Conservation (phyloP, 2,797 vertebrate species). For the Brachymystax lenok region DNA sequence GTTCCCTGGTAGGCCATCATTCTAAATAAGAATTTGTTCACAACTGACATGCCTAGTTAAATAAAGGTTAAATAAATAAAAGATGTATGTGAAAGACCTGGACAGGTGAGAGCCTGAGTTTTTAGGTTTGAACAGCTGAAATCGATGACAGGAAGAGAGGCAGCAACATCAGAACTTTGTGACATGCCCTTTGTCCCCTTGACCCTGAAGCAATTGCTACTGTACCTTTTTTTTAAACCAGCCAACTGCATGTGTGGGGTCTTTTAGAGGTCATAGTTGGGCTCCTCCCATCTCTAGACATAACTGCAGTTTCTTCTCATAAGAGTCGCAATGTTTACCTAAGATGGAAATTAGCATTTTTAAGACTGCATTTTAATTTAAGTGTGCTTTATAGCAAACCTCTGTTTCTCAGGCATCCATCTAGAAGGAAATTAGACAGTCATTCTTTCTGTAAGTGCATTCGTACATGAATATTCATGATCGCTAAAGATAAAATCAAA, state of each 20-base stretch:
- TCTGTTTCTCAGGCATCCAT: constrained; percentile 39
- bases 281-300: neutral
- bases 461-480: constrained; percentile 39
- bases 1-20: too few relatives aligned
- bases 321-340: neutral
- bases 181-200: neutral
- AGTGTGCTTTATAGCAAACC: neutral
- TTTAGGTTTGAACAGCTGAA: neutral
- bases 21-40: too few relatives aligned
- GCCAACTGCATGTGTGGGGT: constrained; percentile 7
- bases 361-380: neutral
- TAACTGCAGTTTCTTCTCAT: neutral
- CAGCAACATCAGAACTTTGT: neutral
- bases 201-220: neutral
- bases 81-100: neutral
- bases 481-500: constrained; percentile 33
- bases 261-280: neutral
- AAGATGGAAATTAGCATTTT: neutral
- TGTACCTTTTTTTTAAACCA: neutral
- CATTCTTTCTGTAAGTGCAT: constrained; percentile 43
- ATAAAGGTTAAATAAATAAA: too few relatives aligned
- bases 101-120: neutral
- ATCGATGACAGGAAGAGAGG: neutral
- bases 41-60: too few relatives aligned
- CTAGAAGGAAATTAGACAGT: constrained; percentile 33